These are phyloP conservation scores for Brassicogethes aeneus DNA, from an alignment of 2,888 invertebrate species.

Conservation along the genomic window DNA sequence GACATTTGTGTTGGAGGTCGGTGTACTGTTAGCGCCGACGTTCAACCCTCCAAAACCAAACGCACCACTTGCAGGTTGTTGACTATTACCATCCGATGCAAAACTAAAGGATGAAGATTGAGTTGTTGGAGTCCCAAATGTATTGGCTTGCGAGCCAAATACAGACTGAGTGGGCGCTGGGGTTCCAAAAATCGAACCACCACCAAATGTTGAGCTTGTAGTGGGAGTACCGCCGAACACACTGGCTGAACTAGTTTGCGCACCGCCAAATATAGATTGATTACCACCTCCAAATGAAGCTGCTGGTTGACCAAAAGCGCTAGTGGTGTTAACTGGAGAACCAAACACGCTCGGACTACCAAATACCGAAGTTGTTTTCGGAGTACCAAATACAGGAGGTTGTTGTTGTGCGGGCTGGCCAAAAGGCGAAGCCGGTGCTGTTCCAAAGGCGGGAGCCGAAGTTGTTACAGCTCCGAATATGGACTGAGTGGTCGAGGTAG, in stretches of 20 bases:
- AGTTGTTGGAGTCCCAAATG: slow-evolving; percentile 11
- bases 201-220: slow-evolving; percentile 5
- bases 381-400: slow-evolving; percentile 18
- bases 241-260: slow-evolving; percentile 16
- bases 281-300: slow-evolving; percentile 28
- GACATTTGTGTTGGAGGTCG: slow-evolving; percentile 16
- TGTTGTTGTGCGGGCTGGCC: slow-evolving; percentile 10
- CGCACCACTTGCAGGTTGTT: slow-evolving; percentile 11
- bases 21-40: slow-evolving; percentile 19
- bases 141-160: slow-evolving; percentile 5
- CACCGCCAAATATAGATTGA: slow-evolving; percentile 28
- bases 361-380: slow-evolving; percentile 17
- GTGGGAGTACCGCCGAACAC: slow-evolving; percentile 20
- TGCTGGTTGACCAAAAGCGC: slow-evolving; percentile 27
- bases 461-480: slow-evolving; percentile 11
- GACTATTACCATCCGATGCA: slow-evolving; percentile 11
- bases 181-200: slow-evolving; percentile 8
- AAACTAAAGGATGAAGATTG: slow-evolving; percentile 19
- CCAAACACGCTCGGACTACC: slow-evolving; percentile 13
- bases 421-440: slow-evolving; percentile 12
- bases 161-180: slow-evolving; percentile 5
- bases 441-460: slow-evolving; percentile 8
- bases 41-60: slow-evolving; percentile 28
- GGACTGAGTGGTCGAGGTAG: slow-evolving; percentile 27
- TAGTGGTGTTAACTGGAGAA: slow-evolving; percentile 13